Evolutionary conservation across 2,113 vertebrate species (phyloP).

Genomic region (Archilochus colubris): DNA sequence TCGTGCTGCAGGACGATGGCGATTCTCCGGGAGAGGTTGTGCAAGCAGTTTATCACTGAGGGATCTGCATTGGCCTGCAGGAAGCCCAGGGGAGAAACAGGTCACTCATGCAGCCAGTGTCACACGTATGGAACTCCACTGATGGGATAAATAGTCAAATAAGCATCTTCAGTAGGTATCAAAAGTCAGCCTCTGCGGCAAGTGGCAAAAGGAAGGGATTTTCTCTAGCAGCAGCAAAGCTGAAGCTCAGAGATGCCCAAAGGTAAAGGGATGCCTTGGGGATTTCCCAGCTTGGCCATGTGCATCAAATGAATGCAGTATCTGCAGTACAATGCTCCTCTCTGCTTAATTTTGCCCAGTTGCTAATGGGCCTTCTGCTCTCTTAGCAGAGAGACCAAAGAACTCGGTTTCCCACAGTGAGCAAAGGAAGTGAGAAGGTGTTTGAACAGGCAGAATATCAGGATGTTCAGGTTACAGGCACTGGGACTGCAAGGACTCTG

Average conservation of each 20-base stretch:
- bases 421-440: background rate
- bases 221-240: background rate
- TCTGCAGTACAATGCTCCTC: background rate
- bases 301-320: background rate
- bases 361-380: background rate
- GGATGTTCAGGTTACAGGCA: background rate
- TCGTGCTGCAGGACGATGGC: conserved; percentile 96
- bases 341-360: background rate
- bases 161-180: background rate
- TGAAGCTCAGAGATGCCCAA: background rate
- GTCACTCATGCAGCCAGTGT: background rate
- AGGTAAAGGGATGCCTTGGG: background rate
- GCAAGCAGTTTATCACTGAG: conserved; percentile 92
- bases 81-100: background rate
- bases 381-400: background rate
- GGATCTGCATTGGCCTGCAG: conserved; percentile 90
- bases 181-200: background rate
- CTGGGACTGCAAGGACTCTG: background rate
- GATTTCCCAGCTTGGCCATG: background rate
- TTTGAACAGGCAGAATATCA: background rate
- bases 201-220: background rate
- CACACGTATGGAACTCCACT: rapidly evolving
- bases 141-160: background rate
- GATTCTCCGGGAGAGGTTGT: conserved; percentile 92
- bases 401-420: background rate